These are phyloP conservation scores for Dolichotis patagonum DNA, from an alignment of 2,113 vertebrate genomes.

Conservation along the genomic window DNA sequence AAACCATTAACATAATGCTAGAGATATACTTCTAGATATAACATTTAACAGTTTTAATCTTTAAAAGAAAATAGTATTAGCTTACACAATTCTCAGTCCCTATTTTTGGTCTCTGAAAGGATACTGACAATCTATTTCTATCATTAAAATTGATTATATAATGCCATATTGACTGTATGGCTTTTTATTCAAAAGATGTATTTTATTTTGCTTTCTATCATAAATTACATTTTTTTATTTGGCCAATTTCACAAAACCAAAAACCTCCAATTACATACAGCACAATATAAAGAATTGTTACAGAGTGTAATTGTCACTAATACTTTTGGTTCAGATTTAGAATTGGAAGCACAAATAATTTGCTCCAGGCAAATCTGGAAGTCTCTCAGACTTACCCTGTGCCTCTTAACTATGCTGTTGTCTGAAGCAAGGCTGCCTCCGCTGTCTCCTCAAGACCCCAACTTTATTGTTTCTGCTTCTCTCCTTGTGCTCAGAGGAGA, in stretches of 20 bases:
- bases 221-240: neutral
- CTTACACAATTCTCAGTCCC: neutral
- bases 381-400: neutral
- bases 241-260: neutral
- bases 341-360: neutral
- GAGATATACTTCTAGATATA: neutral
- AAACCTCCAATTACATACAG: neutral
- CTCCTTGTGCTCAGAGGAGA: neutral
- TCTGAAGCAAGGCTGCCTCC: neutral
- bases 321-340: neutral
- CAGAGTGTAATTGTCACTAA: neutral
- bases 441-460: neutral
- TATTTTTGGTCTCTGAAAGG: neutral
- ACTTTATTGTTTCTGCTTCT: accelerated
- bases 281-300: neutral
- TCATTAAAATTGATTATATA: neutral
- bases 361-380: neutral
- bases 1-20: neutral
- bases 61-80: neutral
- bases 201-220: neutral
- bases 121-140: neutral
- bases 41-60: conserved; percentile 6
- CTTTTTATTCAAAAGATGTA: neutral
- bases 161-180: neutral
- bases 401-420: neutral